Percentiles rank a stretch among this genome's conserved stretches.
These are phyloP conservation scores for Silurus aristotelis DNA, from an alignment of 2,797 vertebrate species.

Conservation along the genomic window DNA sequence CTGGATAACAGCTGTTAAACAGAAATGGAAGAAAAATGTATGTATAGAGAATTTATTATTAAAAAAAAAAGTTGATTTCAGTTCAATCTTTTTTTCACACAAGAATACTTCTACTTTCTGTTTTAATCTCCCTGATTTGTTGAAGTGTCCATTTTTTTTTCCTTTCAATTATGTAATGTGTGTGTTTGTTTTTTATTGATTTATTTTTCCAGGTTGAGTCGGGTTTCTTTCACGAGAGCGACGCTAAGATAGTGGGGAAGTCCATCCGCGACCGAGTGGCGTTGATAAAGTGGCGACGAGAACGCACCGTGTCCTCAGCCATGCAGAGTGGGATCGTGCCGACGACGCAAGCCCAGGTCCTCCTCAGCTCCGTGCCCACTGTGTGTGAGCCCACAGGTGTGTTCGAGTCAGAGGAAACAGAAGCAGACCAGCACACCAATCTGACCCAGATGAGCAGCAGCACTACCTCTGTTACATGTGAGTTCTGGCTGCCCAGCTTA, in stretches of 20 bases:
- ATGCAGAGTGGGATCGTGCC: constrained; percentile 68
- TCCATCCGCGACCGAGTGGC: constrained; percentile 89
- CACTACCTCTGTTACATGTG: constrained; percentile 82
- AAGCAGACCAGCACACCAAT: constrained; percentile 82
- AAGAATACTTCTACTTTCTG: neutral
- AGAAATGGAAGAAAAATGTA: too few species aligned
- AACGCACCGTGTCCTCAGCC: constrained; percentile 80
- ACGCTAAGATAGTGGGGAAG: constrained; percentile 92
- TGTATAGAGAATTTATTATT: too few species aligned
- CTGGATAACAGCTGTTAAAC: too few species aligned
- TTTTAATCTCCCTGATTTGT: neutral
- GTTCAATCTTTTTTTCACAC: neutral
- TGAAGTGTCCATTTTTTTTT: too few species aligned
- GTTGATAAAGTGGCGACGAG: constrained; percentile 89
- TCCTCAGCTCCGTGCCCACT: constrained; percentile 70
- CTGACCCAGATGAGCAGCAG: constrained; percentile 80
- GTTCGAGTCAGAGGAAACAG: constrained; percentile 82
- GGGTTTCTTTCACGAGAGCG: constrained; percentile 93
- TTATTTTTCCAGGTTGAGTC: constrained; percentile 82
- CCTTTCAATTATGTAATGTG: neutral
- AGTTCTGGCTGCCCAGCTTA: neutral
- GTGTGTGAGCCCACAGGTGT: constrained; percentile 71
- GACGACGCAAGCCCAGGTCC: constrained; percentile 67
- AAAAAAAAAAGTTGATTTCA: neutral
- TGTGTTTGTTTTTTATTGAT: neutral